Conservation (phyloP, 2,113 vertebrate species). For the Delphinus delphis region DNA sequence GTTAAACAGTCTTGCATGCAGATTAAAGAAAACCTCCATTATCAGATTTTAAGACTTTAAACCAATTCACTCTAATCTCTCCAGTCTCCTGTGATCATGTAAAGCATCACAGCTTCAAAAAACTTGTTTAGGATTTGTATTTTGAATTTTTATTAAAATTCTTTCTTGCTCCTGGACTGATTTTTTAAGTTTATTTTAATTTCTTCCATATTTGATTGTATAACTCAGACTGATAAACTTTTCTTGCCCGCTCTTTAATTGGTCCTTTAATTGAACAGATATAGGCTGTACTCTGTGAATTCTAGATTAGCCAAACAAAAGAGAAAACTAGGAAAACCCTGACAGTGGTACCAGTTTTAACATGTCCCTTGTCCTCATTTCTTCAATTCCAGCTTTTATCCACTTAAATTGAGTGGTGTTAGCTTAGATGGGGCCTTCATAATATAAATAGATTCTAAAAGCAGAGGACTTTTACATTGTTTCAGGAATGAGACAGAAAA, state of each 20-base stretch:
- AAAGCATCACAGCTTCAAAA: constrained; percentile 27
- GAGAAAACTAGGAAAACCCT: constrained; percentile 9
- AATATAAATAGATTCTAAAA: constrained; percentile 35
- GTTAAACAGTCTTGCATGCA: constrained; percentile 36
- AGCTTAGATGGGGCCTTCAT: constrained; percentile 17
- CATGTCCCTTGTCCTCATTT: constrained; percentile 12
- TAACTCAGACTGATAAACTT: constrained; percentile 40
- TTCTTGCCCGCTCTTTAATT: constrained; percentile 51
- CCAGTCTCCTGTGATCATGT: constrained; percentile 13
- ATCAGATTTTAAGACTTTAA: constrained; percentile 48
- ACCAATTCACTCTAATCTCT: constrained; percentile 15
- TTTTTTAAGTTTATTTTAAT: constrained; percentile 54
- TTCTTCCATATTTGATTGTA: constrained; percentile 35
- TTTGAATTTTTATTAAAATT: constrained; percentile 62
- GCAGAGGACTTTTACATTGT: background rate
- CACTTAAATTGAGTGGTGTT: constrained; percentile 31
- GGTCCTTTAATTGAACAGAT: constrained; percentile 24
- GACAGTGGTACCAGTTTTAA: constrained; percentile 13
- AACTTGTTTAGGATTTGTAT: constrained; percentile 36
- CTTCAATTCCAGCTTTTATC: constrained; percentile 30
- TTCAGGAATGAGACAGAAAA: constrained; percentile 30
- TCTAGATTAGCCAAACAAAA: constrained; percentile 33
- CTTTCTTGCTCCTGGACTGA: background rate
- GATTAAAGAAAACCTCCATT: constrained; percentile 37
- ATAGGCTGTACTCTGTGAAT: background rate